Percentiles rank a stretch among this genome's conserved stretches.
phyloP scores from a whole-genome alignment of 2,888 invertebrate species.

The Polietes domitor region DNA sequence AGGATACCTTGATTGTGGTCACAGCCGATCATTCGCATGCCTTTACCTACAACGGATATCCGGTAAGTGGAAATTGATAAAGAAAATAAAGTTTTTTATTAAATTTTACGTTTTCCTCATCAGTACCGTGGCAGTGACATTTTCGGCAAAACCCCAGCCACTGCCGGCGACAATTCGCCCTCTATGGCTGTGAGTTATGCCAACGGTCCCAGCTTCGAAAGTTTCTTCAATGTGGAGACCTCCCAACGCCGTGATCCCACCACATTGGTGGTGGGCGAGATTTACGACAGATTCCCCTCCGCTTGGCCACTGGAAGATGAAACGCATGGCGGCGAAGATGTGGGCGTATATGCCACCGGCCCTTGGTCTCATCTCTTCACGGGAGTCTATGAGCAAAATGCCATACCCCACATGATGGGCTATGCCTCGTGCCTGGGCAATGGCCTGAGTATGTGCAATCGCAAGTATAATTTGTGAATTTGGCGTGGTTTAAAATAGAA shows the following conservation, averaged over 20 bases:
- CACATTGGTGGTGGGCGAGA: constrained; percentile 68
- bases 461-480: neutral
- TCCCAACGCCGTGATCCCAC: constrained; percentile 76
- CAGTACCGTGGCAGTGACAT: constrained; percentile 76
- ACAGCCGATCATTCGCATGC: constrained; percentile 92
- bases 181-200: constrained; percentile 88
- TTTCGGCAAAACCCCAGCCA: constrained; percentile 71
- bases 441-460: constrained; percentile 75
- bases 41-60: constrained; percentile 88
- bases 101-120: neutral
- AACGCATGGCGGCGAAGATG: constrained; percentile 91
- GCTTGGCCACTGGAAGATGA: constrained; percentile 82
- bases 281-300: constrained; percentile 82
- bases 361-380: constrained; percentile 91
- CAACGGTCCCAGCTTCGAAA: constrained; percentile 86
- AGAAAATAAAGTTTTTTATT: neutral
- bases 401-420: constrained; percentile 88
- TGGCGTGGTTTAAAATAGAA: too few species aligned
- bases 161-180: constrained; percentile 83
- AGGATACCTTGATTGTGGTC: constrained; percentile 90
- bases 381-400: constrained; percentile 90
- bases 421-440: constrained; percentile 88
- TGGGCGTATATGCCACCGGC: constrained; percentile 88
- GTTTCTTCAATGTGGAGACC: constrained; percentile 72
- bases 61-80: constrained; percentile 77